Evolutionary conservation across 2,888 invertebrate genomes (phyloP).

Genomic region (Tenthredo scrophulariae): DNA sequence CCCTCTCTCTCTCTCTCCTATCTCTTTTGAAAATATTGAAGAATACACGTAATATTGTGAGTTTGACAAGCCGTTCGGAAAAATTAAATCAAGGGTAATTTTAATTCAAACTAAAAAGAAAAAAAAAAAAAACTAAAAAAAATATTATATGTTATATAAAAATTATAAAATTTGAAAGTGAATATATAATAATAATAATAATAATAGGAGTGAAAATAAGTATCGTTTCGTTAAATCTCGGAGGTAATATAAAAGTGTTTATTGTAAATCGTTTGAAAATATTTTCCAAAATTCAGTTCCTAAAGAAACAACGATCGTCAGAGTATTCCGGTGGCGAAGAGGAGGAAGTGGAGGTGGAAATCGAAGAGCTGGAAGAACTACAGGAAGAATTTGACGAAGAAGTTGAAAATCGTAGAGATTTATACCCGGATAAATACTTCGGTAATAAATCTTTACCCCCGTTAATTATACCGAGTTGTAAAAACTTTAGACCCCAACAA

Average conservation of each 20-base stretch:
- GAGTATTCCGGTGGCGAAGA: slow-evolving; percentile 23
- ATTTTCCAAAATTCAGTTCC: slow-evolving; percentile 72
- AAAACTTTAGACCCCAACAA: neutral
- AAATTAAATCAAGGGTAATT: no score
- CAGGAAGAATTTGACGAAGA: neutral
- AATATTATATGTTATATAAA: neutral
- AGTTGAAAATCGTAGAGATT: neutral
- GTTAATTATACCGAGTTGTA: neutral
- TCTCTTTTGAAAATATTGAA: neutral
- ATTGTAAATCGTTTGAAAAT: slow-evolving; percentile 42
- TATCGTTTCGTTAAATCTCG: neutral
- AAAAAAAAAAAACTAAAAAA: no score
- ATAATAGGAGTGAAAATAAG: neutral
- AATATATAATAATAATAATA: no score
- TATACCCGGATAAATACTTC: neutral
- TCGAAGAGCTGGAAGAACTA: neutral
- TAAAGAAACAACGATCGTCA: slow-evolving; percentile 65
- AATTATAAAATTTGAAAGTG: no score
- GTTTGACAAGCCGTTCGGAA: neutral
- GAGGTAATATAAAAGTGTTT: neutral
- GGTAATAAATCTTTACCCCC: neutral
- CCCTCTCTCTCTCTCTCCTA: neutral
- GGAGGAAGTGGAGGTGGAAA: neutral
- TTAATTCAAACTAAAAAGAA: no score
- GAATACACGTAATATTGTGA: neutral